Percentiles rank a stretch among this genome's conserved stretches.
phyloP scores from a whole-genome alignment of 1,140 invertebrate species.

The Aethina tumida region DNA sequence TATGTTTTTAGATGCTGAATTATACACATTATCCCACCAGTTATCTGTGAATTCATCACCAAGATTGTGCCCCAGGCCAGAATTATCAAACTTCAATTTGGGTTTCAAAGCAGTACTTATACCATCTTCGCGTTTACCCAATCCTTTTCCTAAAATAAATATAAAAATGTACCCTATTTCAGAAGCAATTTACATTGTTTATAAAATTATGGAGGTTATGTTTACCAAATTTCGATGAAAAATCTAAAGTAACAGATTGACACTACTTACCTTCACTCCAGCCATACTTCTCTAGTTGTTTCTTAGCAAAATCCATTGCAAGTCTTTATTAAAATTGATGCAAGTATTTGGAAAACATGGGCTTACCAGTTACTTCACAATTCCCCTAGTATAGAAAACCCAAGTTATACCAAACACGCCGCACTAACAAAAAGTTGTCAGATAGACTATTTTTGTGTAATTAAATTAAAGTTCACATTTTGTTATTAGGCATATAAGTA shows the following conservation, averaged over 20 bases:
- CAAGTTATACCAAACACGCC: too few relatives aligned
- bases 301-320: constrained; percentile 47
- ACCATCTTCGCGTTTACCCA: constrained; percentile 68
- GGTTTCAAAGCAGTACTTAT: constrained; percentile 66
- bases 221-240: constrained; percentile 5
- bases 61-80: constrained; percentile 66
- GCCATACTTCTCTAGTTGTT: constrained; percentile 53
- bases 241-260: constrained; percentile 9
- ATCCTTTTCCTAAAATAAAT: constrained; percentile 56
- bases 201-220: constrained; percentile 4
- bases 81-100: constrained; percentile 63
- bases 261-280: constrained; percentile 56
- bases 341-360: not conserved
- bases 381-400: not conserved
- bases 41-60: constrained; percentile 61
- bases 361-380: too few relatives aligned
- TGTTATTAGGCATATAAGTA: too few relatives aligned
- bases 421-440: too few relatives aligned
- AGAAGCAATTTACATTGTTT: constrained; percentile 11
- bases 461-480: too few relatives aligned
- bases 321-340: not conserved
- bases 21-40: constrained; percentile 73
- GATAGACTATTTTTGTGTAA: too few relatives aligned
- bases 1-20: constrained; percentile 62
- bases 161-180: constrained; percentile 1